Percentiles rank a stretch among this genome's conserved stretches.
Conservation (phyloP, 30 jellyfish, hydroid and myxozoan species). For the Aurelia aurita region DNA sequence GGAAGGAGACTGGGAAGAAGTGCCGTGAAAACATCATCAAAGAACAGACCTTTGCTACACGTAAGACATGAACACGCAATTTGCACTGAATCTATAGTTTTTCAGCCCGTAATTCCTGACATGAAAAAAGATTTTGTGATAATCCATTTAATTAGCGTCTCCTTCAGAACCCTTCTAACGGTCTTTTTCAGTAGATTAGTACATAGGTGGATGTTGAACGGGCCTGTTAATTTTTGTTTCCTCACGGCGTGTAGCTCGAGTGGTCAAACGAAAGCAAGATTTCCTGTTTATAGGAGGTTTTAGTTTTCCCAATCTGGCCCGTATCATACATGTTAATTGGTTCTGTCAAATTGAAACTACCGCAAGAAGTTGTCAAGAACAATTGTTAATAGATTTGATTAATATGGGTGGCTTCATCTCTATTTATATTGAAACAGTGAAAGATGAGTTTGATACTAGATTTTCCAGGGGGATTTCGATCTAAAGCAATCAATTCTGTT, state of each 20-base stretch:
- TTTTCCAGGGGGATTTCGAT: background rate
- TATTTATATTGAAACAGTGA: no score
- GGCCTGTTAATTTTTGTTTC: background rate
- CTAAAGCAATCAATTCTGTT: background rate
- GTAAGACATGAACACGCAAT: no score
- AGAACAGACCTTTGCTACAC: no score
- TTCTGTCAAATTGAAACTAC: background rate
- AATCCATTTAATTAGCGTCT: slow-evolving; percentile 7
- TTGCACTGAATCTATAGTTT: no score
- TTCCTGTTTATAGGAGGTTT: background rate
- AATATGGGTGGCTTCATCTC: no score
- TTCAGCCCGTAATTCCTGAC: no score
- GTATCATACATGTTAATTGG: background rate
- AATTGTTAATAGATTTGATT: no score
- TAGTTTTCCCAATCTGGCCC: slow-evolving; percentile 6
- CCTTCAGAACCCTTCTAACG: background rate
- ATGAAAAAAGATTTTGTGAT: background rate
- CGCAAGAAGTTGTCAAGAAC: background rate
- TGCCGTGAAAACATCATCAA: no score
- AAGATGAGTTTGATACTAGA: no score
- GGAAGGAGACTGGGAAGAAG: no score
- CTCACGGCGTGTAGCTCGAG: slow-evolving; percentile 9
- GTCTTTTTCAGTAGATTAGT: background rate
- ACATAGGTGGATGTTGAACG: background rate
- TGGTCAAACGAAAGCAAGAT: slow-evolving; percentile 9